Evolutionary conservation across 2,888 invertebrate species (phyloP).

Genomic region (Agrotis ipsilon): DNA sequence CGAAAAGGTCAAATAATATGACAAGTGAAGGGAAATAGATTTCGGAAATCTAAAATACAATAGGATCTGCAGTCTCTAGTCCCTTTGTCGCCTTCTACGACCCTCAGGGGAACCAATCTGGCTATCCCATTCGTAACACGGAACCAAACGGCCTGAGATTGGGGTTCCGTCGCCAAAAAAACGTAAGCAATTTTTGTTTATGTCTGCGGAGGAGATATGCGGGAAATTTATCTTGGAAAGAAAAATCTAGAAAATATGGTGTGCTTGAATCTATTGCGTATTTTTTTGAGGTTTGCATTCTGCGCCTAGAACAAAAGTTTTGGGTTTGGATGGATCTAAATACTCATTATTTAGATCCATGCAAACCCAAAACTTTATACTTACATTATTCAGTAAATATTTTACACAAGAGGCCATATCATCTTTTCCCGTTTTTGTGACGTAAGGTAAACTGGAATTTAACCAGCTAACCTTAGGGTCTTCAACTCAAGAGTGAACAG

Average conservation of each 20-base stretch:
- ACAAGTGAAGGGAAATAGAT: slow-evolving; percentile 45
- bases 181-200: slow-evolving; percentile 30
- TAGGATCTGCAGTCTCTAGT: slow-evolving; percentile 24
- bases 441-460: too few relatives aligned
- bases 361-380: too few relatives aligned
- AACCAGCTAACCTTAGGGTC: too few relatives aligned
- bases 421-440: too few relatives aligned
- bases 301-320: background rate
- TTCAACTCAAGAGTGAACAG: too few relatives aligned
- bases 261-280: background rate
- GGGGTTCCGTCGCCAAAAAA: slow-evolving; percentile 18
- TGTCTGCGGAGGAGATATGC: background rate
- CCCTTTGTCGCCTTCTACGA: slow-evolving; percentile 34
- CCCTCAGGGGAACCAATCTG: slow-evolving; percentile 34
- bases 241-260: slow-evolving; percentile 8
- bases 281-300: background rate
- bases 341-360: too few relatives aligned
- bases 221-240: background rate
- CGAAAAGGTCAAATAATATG: slow-evolving; percentile 24
- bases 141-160: slow-evolving; percentile 39
- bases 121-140: slow-evolving; percentile 39
- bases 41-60: slow-evolving; percentile 36
- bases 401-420: too few relatives aligned
- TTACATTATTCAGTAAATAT: too few relatives aligned
- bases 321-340: background rate